Conservation (phyloP, 2,797 vertebrate species). For the Ctenosaura bakeri region DNA sequence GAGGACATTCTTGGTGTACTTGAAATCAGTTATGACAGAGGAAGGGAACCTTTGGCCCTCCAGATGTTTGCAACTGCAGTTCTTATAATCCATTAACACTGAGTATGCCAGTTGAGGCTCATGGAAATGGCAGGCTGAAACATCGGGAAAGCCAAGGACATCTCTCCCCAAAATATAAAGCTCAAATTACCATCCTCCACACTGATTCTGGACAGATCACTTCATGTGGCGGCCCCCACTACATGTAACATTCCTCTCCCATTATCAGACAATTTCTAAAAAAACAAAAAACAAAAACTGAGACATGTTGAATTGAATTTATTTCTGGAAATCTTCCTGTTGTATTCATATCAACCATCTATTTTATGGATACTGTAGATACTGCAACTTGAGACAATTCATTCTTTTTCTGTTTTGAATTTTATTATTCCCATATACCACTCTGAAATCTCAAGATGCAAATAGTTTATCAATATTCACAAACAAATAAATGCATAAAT, state of each 20-base stretch:
- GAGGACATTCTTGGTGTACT: not conserved
- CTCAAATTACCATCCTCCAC: no score
- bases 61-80: no score
- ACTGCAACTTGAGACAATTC: not conserved
- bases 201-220: not conserved
- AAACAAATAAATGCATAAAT: not conserved
- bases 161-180: no score
- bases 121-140: not conserved
- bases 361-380: not conserved
- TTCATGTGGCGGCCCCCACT: not conserved
- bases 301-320: no score
- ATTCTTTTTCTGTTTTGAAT: not conserved
- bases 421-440: not conserved
- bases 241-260: not conserved
- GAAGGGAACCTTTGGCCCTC: no score
- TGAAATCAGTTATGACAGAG: not conserved
- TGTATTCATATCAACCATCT: not conserved
- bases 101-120: no score
- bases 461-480: not conserved
- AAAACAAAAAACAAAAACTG: no score
- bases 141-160: not conserved
- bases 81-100: no score
- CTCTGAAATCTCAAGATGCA: not conserved
- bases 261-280: no score
- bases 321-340: no score